A percentile compares a stretch with the other conserved stretches of the same genome.
phyloP scores from a whole-genome alignment of 2,113 vertebrate genomes.

The Pedionomus torquatus region DNA sequence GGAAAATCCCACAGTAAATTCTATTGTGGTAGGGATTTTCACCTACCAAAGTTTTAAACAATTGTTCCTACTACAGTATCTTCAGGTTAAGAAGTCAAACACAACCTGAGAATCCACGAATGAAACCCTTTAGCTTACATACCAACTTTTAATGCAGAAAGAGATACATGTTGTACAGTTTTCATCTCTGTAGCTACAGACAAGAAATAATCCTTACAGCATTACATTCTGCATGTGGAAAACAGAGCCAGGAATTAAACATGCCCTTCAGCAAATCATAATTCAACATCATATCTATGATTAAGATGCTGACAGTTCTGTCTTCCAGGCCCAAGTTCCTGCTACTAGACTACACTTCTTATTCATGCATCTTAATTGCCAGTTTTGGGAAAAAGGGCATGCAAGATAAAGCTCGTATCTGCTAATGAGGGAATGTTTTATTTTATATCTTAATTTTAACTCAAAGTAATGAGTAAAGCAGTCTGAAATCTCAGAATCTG shows the following conservation, averaged over 20 bases:
- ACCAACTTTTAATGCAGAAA: background rate
- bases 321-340: conserved; percentile 18
- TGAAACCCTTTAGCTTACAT: background rate
- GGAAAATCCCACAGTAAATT: background rate
- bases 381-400: background rate
- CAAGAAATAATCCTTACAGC: conserved; percentile 10
- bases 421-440: background rate
- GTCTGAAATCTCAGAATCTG: background rate
- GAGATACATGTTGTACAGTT: background rate
- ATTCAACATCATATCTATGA: conserved; percentile 9
- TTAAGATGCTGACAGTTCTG: conserved; percentile 26
- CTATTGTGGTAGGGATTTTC: background rate
- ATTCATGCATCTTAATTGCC: background rate
- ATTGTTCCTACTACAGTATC: too few relatives aligned
- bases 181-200: background rate
- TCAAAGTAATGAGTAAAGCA: background rate
- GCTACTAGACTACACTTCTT: background rate
- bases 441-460: conserved; percentile 2
- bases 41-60: background rate
- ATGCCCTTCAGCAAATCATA: conserved; percentile 34
- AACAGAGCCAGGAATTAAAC: conserved; percentile 12
- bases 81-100: too few relatives aligned
- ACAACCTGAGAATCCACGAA: background rate
- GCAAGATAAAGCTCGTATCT: conserved; percentile 27
- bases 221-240: background rate